Base-by-base conservation (phyloP, 2,888 invertebrate species). In the Gibbula magus region DNA sequence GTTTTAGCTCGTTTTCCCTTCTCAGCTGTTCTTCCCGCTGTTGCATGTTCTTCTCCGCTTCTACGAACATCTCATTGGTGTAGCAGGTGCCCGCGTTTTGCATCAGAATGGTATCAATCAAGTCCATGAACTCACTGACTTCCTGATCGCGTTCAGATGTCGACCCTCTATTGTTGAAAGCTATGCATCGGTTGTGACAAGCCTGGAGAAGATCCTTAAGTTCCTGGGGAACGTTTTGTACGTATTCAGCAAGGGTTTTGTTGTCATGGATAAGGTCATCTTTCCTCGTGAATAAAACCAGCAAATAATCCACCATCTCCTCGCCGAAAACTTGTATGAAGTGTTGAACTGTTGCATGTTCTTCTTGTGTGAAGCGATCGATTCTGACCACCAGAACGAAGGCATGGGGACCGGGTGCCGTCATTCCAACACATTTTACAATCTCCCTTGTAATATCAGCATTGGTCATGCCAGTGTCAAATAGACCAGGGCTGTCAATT, bases 401-500 rank as follows among this genome's bases (percentile, higher is more conserved):
- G 73, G 39, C 73, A 39, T 73, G 73, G 18, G 73, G 82, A n/a
- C n/a, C n/a, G n/a, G n/a, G n/a, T n/a, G n/a, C n/a, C n/a, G n/a
- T n/a, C n/a, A n/a, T n/a, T n/a, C n/a, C n/a, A n/a, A n/a, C n/a
- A n/a, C n/a, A n/a, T n/a, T n/a, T n/a, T n/a, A n/a, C n/a, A n/a
- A n/a, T n/a, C n/a, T n/a, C n/a, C n/a, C n/a, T n/a, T n/a, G n/a
- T n/a, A n/a, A n/a, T n/a, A n/a, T n/a, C n/a, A n/a, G n/a, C n/a
- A n/a, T n/a, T n/a, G n/a, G n/a, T n/a, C n/a, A n/a, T n/a, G n/a
- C n/a, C n/a, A n/a, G n/a, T n/a, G n/a, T n/a, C n/a, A n/a, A n/a
- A n/a, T n/a, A n/a, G n/a, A n/a, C n/a, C n/a, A n/a, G n/a, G 82
- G n/a, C 81, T 82, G 53, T 82, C 82, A 2, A 82, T 78, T 7